Evolutionary conservation across 2,113 vertebrate genomes (phyloP).

Genomic region (Fulica atra): DNA sequence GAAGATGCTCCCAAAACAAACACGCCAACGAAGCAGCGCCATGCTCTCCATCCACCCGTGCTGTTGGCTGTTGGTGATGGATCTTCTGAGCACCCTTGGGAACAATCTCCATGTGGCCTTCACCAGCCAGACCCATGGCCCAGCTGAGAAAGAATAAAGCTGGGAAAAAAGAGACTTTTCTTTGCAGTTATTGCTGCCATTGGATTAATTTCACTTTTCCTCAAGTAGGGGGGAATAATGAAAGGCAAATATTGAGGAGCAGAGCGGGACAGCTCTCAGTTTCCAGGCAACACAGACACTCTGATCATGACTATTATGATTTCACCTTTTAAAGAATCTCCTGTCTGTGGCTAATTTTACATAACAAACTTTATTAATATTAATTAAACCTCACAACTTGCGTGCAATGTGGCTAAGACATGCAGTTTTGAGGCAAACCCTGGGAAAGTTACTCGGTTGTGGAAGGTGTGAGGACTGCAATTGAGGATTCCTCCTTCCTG

Average conservation of each 20-base stretch:
- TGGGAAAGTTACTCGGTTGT: background rate
- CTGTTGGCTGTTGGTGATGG: background rate
- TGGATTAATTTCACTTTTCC: background rate
- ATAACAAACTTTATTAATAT: background rate
- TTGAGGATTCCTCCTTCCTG: background rate
- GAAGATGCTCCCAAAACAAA: background rate
- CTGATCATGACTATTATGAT: conserved; percentile 29
- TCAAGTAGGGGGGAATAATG: background rate
- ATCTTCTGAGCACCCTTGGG: background rate
- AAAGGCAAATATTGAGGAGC: conserved; percentile 29
- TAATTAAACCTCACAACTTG: background rate
- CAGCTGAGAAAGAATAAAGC: background rate
- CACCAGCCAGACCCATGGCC: background rate
- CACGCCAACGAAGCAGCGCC: background rate
- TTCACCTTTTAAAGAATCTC: conserved; percentile 48
- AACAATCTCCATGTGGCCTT: fast-evolving
- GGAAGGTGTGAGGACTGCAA: background rate
- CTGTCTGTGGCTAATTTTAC: conserved; percentile 18
- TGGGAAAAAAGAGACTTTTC: background rate
- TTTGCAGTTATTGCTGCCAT: background rate
- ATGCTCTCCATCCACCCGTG: fast-evolving
- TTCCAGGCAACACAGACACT: conserved; percentile 43
- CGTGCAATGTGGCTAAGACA: background rate
- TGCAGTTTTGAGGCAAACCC: background rate
- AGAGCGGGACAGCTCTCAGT: conserved; percentile 28